These are phyloP conservation scores for Cybosia mesomella DNA, from an alignment of 2,888 invertebrate species.

Conservation along the genomic window DNA sequence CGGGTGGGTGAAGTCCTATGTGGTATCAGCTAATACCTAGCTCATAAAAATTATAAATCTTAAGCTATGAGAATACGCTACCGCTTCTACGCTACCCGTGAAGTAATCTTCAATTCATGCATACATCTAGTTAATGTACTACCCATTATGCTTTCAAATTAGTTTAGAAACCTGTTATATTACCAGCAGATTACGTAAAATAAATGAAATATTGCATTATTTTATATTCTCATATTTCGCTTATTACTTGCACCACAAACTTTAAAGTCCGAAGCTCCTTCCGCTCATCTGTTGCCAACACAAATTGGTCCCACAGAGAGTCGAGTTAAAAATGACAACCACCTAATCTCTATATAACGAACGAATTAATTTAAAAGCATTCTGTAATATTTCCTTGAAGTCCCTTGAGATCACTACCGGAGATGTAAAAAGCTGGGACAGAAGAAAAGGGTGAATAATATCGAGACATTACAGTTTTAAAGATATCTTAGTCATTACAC, in stretches of 20 bases:
- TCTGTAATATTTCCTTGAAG: constrained; percentile 36
- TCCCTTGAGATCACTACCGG: constrained; percentile 17
- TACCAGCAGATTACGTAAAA: no score
- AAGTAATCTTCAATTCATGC: no score
- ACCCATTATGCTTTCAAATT: no score
- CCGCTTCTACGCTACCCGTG: no score
- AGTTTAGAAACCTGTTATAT: no score
- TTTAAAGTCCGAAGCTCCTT: constrained; percentile 50
- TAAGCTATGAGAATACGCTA: no score
- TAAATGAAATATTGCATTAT: no score
- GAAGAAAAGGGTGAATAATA: background rate
- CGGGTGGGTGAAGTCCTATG: no score
- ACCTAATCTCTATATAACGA: constrained; percentile 60
- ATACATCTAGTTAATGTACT: no score
- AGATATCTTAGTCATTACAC: no score
- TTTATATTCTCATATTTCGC: background rate
- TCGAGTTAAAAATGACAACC: constrained; percentile 60
- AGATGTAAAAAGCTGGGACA: constrained; percentile 3
- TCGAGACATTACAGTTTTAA: background rate
- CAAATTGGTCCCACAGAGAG: constrained; percentile 71
- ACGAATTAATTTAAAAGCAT: constrained; percentile 53
- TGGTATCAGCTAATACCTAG: no score
- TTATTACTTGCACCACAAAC: constrained; percentile 8
- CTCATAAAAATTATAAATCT: no score
- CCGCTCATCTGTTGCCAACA: constrained; percentile 42